Conservation (phyloP, 1,140 invertebrate species). For the Anoplophora glabripennis region DNA sequence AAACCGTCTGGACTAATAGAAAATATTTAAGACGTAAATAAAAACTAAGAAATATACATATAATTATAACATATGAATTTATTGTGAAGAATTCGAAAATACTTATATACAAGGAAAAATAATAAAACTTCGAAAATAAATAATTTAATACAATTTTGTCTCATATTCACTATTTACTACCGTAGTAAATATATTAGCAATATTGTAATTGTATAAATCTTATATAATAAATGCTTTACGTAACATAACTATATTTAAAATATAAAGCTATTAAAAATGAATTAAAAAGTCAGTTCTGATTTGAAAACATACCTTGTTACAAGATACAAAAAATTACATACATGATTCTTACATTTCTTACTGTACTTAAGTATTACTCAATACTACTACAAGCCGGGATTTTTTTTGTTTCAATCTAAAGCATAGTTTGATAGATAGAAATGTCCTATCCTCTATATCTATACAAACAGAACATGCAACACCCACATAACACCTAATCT, state of each 20-base stretch:
- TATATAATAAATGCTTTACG: slow-evolving; percentile 11
- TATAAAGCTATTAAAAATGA: background rate
- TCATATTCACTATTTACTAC: background rate
- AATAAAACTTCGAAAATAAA: slow-evolving; percentile 20
- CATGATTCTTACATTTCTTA: slow-evolving; percentile 5
- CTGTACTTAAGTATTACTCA: slow-evolving; percentile 13
- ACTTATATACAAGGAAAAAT: slow-evolving; percentile 9
- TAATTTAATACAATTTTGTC: slow-evolving; percentile 10
- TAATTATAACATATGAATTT: slow-evolving; percentile 7
- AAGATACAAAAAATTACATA: slow-evolving; percentile 15
- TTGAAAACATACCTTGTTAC: slow-evolving; percentile 14
- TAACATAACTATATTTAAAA: slow-evolving; percentile 5
- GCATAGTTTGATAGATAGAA: slow-evolving; percentile 3
- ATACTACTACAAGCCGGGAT: slow-evolving; percentile 7
- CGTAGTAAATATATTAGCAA: background rate
- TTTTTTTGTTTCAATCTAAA: background rate
- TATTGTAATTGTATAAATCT: slow-evolving; percentile 6
- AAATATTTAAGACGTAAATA: too few relatives aligned
- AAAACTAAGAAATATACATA: background rate
- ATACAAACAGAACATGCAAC: slow-evolving; percentile 11
- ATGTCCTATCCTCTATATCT: slow-evolving; percentile 4
- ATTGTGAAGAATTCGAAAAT: slow-evolving; percentile 9
- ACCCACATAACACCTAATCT: slow-evolving; percentile 14
- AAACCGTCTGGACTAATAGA: too few relatives aligned
- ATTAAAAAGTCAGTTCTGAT: slow-evolving; percentile 10